These are phyloP conservation scores for Echinops telfairi DNA, from an alignment of 2,113 vertebrate genomes.

Conservation along the genomic window DNA sequence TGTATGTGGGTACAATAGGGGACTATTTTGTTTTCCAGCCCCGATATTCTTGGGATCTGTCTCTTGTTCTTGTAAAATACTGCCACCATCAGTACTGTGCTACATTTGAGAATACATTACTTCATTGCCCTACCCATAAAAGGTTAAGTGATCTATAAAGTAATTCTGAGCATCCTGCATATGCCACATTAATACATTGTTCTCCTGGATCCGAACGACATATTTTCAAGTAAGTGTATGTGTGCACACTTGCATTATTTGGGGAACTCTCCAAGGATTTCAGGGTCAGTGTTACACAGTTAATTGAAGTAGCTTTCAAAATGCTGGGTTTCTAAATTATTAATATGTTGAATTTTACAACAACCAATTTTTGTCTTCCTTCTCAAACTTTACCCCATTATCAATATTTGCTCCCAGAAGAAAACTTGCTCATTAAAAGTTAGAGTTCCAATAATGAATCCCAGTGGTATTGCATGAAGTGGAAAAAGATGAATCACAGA, in stretches of 20 bases:
- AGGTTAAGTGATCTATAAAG: background rate
- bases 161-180: background rate
- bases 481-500: too few species aligned
- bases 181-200: background rate
- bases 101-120: background rate
- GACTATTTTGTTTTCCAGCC: background rate
- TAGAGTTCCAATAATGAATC: too few species aligned
- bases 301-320: background rate
- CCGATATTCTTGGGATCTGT: background rate
- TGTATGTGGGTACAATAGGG: too few species aligned
- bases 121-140: background rate
- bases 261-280: background rate
- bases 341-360: too few species aligned
- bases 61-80: background rate
- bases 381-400: too few species aligned
- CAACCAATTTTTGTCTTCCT: too few species aligned
- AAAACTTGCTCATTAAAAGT: too few species aligned
- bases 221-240: background rate
- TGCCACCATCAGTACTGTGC: background rate
- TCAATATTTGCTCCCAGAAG: too few species aligned
- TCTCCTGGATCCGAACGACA: background rate
- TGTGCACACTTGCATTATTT: background rate
- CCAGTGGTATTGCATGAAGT: too few species aligned
- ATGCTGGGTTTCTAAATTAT: background rate
- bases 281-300: background rate